Evolutionary conservation across 1,140 invertebrate species (phyloP).

Genomic region (Drosophila nasuta): DNA sequence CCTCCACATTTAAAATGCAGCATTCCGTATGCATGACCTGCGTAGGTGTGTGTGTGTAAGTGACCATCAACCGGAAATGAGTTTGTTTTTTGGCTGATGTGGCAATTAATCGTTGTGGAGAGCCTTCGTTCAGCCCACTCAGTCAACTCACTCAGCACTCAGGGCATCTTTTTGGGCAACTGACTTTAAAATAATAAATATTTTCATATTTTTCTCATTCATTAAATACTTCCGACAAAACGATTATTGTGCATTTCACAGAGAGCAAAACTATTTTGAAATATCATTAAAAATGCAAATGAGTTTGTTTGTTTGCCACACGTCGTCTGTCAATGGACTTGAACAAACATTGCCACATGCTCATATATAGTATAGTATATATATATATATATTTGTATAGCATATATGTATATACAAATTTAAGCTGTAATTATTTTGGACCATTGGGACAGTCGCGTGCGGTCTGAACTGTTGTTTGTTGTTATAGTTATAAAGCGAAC

Average conservation of each 20-base stretch:
- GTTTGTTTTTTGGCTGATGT: constrained; percentile 67
- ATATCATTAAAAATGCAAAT: constrained; percentile 83
- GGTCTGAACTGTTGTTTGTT: constrained; percentile 53
- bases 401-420: constrained; percentile 7
- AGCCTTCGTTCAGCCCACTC: constrained; percentile 11
- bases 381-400: not conserved
- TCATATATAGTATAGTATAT: not conserved
- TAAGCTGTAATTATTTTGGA: constrained; percentile 72
- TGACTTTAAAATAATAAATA: constrained; percentile 3
- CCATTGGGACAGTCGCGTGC: constrained; percentile 67
- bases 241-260: constrained; percentile 59
- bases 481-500: constrained; percentile 10
- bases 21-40: constrained; percentile 31
- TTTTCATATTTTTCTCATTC: not conserved
- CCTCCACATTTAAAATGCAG: constrained; percentile 64
- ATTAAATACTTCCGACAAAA: constrained; percentile 60
- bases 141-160: constrained; percentile 5
- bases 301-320: constrained; percentile 75
- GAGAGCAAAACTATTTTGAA: constrained; percentile 60
- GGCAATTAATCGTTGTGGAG: constrained; percentile 45
- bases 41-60: constrained; percentile 11
- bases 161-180: not conserved
- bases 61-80: constrained; percentile 66
- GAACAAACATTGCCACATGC: not conserved
- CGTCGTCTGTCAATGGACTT: constrained; percentile 31